A percentile compares a stretch with the other conserved stretches of the same genome.
Evolutionary conservation across 2,113 vertebrate species (phyloP).

Genomic region (Scytalopus superciliaris): DNA sequence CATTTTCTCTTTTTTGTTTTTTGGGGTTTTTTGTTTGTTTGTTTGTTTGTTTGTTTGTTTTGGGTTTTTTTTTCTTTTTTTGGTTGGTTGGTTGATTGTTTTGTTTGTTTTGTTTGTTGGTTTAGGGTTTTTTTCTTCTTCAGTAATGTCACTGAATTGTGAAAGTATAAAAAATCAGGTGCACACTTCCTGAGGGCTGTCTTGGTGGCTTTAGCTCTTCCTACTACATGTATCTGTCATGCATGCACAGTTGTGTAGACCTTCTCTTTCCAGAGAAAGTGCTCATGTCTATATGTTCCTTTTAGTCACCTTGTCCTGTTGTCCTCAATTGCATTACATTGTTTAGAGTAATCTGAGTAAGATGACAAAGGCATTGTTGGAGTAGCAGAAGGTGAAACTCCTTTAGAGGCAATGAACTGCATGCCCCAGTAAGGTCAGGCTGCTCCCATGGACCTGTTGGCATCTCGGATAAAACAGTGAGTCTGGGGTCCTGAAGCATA

Average conservation of each 20-base stretch:
- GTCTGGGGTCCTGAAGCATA: neutral
- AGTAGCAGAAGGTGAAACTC: neutral
- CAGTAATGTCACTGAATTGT: neutral
- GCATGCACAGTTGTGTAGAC: neutral
- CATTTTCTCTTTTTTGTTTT: neutral
- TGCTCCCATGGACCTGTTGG: neutral
- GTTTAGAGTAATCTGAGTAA: neutral
- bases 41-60: neutral
- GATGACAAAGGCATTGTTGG: neutral
- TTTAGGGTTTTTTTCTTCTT: neutral
- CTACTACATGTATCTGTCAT: neutral
- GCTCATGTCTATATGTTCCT: neutral
- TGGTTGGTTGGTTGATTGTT: too few relatives aligned
- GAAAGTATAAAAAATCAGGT: neutral
- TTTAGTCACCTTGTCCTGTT: neutral
- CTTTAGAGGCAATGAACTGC: neutral
- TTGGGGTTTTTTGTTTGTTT: neutral
- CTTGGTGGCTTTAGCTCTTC: neutral
- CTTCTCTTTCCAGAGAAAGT: neutral
- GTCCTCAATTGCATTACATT: neutral
- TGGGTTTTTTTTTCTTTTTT: too few relatives aligned
- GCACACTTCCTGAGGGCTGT: neutral
- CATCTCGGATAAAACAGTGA: neutral
- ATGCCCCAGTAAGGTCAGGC: neutral
- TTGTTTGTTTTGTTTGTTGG: neutral